Conservation (phyloP, 2,888 invertebrate genomes). For the Tipula vernalis region DNA sequence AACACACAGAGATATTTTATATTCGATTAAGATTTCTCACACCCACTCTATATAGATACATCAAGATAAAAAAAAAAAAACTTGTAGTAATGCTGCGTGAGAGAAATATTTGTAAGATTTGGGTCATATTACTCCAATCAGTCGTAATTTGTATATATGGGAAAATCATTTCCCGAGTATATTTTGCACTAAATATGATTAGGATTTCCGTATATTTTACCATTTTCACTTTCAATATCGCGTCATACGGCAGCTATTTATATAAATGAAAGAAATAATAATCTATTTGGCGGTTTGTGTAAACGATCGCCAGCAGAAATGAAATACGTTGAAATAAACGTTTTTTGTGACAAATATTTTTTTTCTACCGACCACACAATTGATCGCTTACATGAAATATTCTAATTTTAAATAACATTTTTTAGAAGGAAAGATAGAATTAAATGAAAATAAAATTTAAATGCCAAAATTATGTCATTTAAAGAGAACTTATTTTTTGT, state of each 20-base stretch:
- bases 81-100: not conserved
- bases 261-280: not conserved
- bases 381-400: not conserved
- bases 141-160: not conserved
- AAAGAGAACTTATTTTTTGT: not conserved
- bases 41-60: not conserved
- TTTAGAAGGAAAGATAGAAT: not conserved
- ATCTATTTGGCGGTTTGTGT: not conserved
- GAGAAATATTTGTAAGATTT: not conserved
- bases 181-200: not conserved
- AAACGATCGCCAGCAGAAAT: not conserved
- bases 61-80: not conserved
- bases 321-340: not conserved
- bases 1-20: not conserved
- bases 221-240: not conserved
- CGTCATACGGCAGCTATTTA: not conserved
- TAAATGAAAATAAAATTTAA: not conserved
- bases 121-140: not conserved
- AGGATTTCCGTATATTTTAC: not conserved
- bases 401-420: not conserved
- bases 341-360: not conserved
- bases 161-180: not conserved
- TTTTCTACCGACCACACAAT: not conserved
- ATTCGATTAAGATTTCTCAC: not conserved
- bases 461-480: conserved; percentile 4